Conservation (phyloP, 2,113 vertebrate species). For the Tylochromis polylepis region DNA sequence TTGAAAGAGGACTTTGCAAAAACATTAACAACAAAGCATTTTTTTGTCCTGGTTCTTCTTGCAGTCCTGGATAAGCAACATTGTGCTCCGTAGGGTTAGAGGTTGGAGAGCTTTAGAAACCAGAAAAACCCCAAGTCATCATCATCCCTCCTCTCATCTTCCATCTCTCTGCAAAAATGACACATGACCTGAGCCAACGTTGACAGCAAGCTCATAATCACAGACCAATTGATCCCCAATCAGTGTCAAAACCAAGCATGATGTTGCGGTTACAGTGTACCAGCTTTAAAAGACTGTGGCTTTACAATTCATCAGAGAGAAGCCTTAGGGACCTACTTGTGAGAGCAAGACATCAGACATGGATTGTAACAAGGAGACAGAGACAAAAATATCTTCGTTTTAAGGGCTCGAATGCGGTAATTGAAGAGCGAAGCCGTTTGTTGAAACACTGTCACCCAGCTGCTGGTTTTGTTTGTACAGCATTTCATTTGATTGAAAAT, state of each 20-base stretch:
- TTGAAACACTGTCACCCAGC: conserved; percentile 22
- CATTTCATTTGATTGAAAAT: not conserved
- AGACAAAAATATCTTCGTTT: conserved; percentile 38
- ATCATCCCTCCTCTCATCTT: not conserved
- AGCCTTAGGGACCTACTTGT: conserved; percentile 17
- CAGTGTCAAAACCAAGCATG: not conserved
- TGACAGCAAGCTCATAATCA: not conserved
- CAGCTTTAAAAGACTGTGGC: not conserved
- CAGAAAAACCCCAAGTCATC: not conserved
- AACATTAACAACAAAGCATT: not conserved
- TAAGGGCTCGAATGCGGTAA: not conserved
- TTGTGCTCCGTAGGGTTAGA: not conserved
- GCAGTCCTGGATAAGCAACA: not conserved
- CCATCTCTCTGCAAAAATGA: not conserved
- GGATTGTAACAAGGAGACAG: conserved; percentile 1
- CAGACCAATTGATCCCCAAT: not conserved
- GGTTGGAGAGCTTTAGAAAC: not conserved
- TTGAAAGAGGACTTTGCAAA: not conserved
- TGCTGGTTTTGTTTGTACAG: conserved; percentile 24
- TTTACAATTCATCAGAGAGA: conserved; percentile 9
- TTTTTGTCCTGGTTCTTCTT: not conserved
- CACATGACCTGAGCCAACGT: not conserved
- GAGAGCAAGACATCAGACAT: conserved; percentile 49
- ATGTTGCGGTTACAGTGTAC: not conserved
- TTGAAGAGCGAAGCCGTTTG: conserved; percentile 2